Evolutionary conservation across 2,797 vertebrate species (phyloP), one percentile per base, ranked within the genome.

Genomic region (Chloroceryle inda): DNA sequence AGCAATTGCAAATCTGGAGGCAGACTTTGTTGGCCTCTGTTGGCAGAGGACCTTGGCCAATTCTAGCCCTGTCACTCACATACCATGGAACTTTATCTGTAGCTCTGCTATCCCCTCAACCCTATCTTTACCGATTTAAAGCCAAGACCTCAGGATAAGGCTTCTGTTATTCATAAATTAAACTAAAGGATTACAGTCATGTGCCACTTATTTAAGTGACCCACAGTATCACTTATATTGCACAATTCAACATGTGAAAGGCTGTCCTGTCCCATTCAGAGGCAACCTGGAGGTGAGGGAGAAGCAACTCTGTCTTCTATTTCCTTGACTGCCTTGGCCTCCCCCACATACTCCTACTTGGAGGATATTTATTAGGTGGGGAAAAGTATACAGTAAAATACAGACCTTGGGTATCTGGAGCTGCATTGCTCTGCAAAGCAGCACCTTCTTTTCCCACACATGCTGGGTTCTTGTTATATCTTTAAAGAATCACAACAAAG

Each of bases 401-500:
- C 37, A 61, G 59, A 68, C 40, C 74, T 44, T 1, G 0, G n/a
- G 24, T 75, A 56, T 45, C 77, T 50, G 55, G 71, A 76, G 62
- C 88, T 62, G 56, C 69, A 29, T 44, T 66, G 52, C 68, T 69
- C 59, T 58, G 86, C 1, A 6, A 69, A 93, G 33, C 76, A 59
- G 59, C 80, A 78, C 59, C 73, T 74, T 74, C 35, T 53, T 89
- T 83, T 49, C 78, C 69, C 11, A 11, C 58, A 50, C 49, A 58
- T 7, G 4, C 35, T 47, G 73, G 59, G 50, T 75, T 85, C 89
- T 84, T 0, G 0, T 74, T 91, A 56, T 35, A n/a, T 56, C 79
- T 89, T 81, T 88, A 88, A 94, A 92, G 79, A 78, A 68, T 87
- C 90, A 67, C 83, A 89, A 78, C 79, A 92, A 93, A 95, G 91